Percentiles rank a stretch among this genome's conserved stretches.
These are phyloP conservation scores for Aleiodes leptofemur DNA, from an alignment of 2,888 invertebrate species.

Conservation along the genomic window DNA sequence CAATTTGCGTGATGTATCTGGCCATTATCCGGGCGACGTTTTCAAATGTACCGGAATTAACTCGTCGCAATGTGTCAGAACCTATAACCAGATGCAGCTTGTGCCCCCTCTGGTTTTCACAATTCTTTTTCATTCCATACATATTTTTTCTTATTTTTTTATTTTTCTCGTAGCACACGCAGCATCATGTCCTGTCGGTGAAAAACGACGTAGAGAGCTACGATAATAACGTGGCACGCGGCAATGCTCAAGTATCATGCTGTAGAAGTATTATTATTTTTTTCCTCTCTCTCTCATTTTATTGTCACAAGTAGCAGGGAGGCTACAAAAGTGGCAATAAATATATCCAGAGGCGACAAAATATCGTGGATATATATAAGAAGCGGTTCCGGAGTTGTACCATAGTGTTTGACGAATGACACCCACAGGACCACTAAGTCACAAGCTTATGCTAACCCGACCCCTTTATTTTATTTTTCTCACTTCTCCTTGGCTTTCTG, in stretches of 20 bases:
- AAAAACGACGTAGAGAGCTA: slow-evolving; percentile 28
- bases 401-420: slow-evolving; percentile 67
- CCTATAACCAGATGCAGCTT: slow-evolving; percentile 46
- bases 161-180: slow-evolving; percentile 26
- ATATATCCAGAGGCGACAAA: slow-evolving; percentile 72
- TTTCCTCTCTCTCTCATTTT: neutral
- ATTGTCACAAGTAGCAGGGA: neutral
- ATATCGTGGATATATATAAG: slow-evolving; percentile 68
- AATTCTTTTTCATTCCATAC: slow-evolving; percentile 38
- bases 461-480: slow-evolving; percentile 26
- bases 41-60: slow-evolving; percentile 75
- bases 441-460: slow-evolving; percentile 71
- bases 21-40: slow-evolving; percentile 62
- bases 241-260: slow-evolving; percentile 43
- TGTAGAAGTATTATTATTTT: slow-evolving; percentile 6
- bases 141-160: slow-evolving; percentile 36
- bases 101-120: neutral
- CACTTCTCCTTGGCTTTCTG: neutral
- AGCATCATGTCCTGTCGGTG: slow-evolving; percentile 32
- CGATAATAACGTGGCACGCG: slow-evolving; percentile 46
- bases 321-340: slow-evolving; percentile 64
- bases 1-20: slow-evolving; percentile 74
- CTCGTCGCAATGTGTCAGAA: slow-evolving; percentile 55
- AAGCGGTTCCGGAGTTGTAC: slow-evolving; percentile 47
- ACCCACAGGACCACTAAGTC: slow-evolving; percentile 75